Evolutionary conservation across 2,797 vertebrate genomes (phyloP).

Genomic region (Percopsis omiscomaycus): DNA sequence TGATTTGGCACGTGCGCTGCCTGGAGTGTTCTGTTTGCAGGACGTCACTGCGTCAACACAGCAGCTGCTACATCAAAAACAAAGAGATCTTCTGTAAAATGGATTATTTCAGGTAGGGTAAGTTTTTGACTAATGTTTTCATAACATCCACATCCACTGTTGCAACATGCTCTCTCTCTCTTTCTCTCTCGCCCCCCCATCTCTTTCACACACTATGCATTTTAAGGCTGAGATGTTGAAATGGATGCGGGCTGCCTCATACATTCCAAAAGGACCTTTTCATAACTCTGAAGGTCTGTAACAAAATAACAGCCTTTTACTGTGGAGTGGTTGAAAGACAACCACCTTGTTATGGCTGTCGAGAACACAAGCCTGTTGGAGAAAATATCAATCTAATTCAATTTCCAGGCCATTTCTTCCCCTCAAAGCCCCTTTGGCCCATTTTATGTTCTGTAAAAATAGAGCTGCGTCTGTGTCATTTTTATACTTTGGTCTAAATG

Average conservation of each 20-base stretch:
- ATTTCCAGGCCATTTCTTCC: not conserved
- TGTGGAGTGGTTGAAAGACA: conserved; percentile 39
- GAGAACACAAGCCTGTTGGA: conserved; percentile 7
- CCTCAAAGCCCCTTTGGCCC: conserved; percentile 14
- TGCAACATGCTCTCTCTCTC: not conserved
- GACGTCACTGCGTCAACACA: conserved; percentile 93
- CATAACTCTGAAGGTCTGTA: conserved; percentile 53
- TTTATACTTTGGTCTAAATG: too few relatives aligned
- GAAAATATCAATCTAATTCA: not conserved
- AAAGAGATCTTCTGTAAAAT: conserved; percentile 99
- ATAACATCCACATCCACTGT: conserved; percentile 41
- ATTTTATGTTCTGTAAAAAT: conserved; percentile 8
- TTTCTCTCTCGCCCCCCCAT: conserved; percentile 3
- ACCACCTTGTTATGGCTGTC: conserved; percentile 61
- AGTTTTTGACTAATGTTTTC: conserved; percentile 75
- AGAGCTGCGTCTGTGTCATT: too few relatives aligned
- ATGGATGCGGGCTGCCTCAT: conserved; percentile 59
- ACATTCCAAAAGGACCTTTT: conserved; percentile 54
- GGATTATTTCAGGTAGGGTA: conserved; percentile 99
- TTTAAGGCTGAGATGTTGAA: conserved; percentile 1
- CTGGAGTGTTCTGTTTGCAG: conserved; percentile 97
- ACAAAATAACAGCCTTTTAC: conserved; percentile 55
- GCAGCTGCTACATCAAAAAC: conserved; percentile 99
- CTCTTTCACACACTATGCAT: not conserved
- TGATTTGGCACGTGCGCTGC: conserved; percentile 98